Base-by-base conservation (phyloP, 2,888 invertebrate species). In the Caenorhabditis sp. region DNA sequence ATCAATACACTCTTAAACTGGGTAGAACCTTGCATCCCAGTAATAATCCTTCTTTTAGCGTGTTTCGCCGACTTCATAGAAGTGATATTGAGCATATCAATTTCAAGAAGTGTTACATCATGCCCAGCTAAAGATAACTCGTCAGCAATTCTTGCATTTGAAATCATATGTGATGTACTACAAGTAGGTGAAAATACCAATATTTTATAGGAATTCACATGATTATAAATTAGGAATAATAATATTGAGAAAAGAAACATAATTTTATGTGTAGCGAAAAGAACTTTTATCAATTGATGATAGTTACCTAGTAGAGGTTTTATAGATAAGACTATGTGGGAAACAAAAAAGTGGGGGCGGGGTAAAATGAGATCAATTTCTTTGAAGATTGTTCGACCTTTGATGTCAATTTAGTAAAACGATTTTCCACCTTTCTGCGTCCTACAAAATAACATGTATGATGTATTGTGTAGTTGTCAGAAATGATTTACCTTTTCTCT, bases 121-220 rank as follows among this genome's bases (percentile, higher is more conserved):
- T 84, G 84, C 7, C 81, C 82, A 23, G 81, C 84, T 49, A 60
- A 64, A 14, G 76, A 81, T 27, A 84, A 61, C 10, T 77, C 78
- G 63, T 83, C 83, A 1, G 84, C 84, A 26, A 84, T 79, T 53
- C 82, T 58, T 17, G 75, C 80, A 50, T 82, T 80, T 1, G 76
- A 73, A 17, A 82, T 78, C 76, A 84, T 70, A 57, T 84, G 84
- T 2, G 77, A 77, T 62, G 73, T 72, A 57, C 73, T 73, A 14
- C 72, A 73, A 0, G 76, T 67, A 2, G 80, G 80, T 8, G 77
- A 75, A 52, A 80, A 80, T 21, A 83, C 73, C 7, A 78, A 56
- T 38, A 78, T 74, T 56, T 78, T 74, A 36, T 77, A 72, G 25
- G 62, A 31, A 27, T 25, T 25, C 3, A 20, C 23, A 59, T 21